Percentiles rank a stretch among this genome's conserved stretches.
phyloP scores from a whole-genome alignment of 2,888 invertebrate genomes.

The Spisula subtruncata region DNA sequence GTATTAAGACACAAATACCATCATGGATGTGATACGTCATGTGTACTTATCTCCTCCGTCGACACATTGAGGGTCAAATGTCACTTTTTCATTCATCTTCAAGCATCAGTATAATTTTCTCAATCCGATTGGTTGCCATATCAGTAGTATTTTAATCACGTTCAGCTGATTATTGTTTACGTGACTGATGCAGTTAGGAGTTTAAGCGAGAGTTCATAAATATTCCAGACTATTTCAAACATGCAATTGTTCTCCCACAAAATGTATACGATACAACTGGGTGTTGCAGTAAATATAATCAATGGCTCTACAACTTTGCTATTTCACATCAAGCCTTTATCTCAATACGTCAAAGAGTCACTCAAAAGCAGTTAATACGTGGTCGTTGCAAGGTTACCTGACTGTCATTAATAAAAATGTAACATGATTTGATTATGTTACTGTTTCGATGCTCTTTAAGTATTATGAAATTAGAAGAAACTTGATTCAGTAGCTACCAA shows the following conservation, averaged over 20 bases:
- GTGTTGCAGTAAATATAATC: conserved; percentile 2
- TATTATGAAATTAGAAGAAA: too few species aligned
- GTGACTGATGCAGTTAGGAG: too few species aligned
- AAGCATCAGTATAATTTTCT: background rate
- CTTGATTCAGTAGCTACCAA: too few species aligned
- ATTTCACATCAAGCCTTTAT: conserved; percentile 17
- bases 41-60: background rate
- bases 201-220: background rate
- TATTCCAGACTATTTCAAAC: background rate
- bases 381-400: background rate
- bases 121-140: background rate
- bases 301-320: background rate
- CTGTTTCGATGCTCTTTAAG: too few species aligned
- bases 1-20: too few species aligned
- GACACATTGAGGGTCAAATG: background rate
- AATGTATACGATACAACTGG: background rate
- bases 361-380: background rate
- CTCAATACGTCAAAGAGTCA: background rate
- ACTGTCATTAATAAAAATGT: background rate
- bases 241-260: background rate
- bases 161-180: too few species aligned
- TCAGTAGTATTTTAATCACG: background rate
- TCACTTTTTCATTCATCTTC: background rate
- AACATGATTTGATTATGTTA: too few species aligned
- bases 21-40: too few species aligned